Evolutionary conservation across 2,113 vertebrate genomes (phyloP).

Genomic region (Fregata magnificens): DNA sequence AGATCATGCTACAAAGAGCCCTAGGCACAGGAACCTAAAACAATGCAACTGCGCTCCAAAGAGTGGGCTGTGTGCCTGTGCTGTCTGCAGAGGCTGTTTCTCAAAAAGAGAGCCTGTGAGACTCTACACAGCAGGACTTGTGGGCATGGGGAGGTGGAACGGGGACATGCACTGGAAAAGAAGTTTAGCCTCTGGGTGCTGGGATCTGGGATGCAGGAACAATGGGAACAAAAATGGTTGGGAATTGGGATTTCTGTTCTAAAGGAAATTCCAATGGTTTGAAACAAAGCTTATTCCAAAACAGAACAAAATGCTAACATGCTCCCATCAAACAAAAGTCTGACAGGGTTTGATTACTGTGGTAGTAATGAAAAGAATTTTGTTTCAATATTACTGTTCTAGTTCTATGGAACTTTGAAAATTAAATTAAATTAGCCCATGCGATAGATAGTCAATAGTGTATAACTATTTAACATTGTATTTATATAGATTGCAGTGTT

Average conservation of each 20-base stretch:
- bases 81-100: neutral
- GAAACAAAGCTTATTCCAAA: slow-evolving; percentile 21
- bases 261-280: slow-evolving; percentile 32
- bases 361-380: neutral
- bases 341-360: neutral
- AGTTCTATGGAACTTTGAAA: neutral
- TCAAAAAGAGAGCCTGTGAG: neutral
- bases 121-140: neutral
- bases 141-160: neutral
- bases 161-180: neutral
- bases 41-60: neutral
- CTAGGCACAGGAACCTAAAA: neutral
- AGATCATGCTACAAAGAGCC: neutral
- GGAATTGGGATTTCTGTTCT: slow-evolving; percentile 9
- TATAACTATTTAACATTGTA: neutral
- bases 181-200: slow-evolving; percentile 5
- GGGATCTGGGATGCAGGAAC: neutral
- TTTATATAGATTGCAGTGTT: neutral
- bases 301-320: neutral
- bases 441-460: neutral
- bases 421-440: neutral
- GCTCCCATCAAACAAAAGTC: neutral
- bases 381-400: neutral
- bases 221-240: slow-evolving; percentile 19
- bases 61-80: neutral